Evolutionary conservation across 1,140 invertebrate species (phyloP).

Genomic region (Onthophagus taurus): DNA sequence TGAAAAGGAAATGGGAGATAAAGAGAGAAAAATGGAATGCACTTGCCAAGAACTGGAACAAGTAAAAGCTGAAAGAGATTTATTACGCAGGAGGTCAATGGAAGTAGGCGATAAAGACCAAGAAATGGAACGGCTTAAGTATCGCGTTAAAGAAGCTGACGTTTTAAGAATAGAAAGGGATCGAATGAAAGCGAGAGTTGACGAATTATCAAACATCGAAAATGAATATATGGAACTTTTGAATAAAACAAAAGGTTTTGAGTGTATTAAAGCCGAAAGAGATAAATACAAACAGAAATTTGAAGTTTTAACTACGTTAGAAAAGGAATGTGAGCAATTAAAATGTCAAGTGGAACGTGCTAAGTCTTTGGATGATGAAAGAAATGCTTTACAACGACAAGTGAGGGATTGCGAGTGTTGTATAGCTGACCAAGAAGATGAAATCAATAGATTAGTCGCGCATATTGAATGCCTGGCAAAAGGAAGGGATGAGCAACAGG

Average conservation of each 20-base stretch:
- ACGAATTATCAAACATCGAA: conserved; percentile 27
- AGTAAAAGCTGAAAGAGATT: conserved; percentile 7
- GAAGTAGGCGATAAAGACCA: conserved; percentile 18
- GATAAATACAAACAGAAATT: conserved; percentile 30
- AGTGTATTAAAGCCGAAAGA: conserved; percentile 27
- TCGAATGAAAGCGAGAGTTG: conserved; percentile 25
- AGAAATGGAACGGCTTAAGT: conserved; percentile 22
- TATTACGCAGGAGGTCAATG: conserved; percentile 7
- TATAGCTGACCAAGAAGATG: conserved; percentile 34
- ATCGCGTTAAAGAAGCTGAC: conserved; percentile 26
- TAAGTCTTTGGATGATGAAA: conserved; percentile 23
- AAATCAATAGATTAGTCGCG: conserved; percentile 30
- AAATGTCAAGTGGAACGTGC: conserved; percentile 22
- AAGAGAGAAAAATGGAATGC: neutral
- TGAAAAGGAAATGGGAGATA: neutral
- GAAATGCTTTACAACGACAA: conserved; percentile 24
- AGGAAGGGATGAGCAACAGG: conserved; percentile 29
- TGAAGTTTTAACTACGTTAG: conserved; percentile 24
- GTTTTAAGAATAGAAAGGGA: conserved; percentile 28
- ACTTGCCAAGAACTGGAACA: conserved; percentile 8
- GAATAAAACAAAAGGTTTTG: conserved; percentile 25
- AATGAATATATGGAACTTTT: conserved; percentile 27
- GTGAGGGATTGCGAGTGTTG: conserved; percentile 25
- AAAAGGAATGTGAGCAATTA: conserved; percentile 26
- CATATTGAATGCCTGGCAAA: conserved; percentile 31